A percentile compares a stretch with the other conserved stretches of the same genome.
phyloP scores from a whole-genome alignment of 2,888 invertebrate genomes.

The Acleris holmiana region DNA sequence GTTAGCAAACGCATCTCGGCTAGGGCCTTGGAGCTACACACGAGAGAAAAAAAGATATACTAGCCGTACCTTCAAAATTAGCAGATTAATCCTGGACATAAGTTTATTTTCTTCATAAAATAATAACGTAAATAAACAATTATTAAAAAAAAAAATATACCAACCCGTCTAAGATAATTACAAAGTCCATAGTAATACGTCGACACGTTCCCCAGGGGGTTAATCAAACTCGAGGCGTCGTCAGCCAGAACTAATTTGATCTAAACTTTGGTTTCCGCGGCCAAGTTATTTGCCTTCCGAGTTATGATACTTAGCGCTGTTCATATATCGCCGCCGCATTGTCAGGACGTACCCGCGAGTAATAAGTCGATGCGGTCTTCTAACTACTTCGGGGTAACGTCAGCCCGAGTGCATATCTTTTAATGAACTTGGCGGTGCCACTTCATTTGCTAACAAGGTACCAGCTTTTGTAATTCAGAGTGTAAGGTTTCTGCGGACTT shows the following conservation, averaged over 20 bases:
- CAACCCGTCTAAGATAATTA: constrained; percentile 26
- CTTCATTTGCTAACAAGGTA: constrained; percentile 27
- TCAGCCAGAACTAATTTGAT: constrained; percentile 76
- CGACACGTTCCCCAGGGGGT: constrained; percentile 51
- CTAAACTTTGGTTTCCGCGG: constrained; percentile 66
- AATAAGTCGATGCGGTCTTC: constrained; percentile 49
- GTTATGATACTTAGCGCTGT: constrained; percentile 65
- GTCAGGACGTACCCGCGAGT: constrained; percentile 44
- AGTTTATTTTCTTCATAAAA: too few species aligned
- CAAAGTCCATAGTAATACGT: constrained; percentile 34
- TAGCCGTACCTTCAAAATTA: too few species aligned
- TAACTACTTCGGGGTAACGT: constrained; percentile 42
- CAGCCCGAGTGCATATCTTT: constrained; percentile 28
- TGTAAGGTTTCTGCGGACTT: too few species aligned
- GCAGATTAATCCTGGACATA: too few species aligned
- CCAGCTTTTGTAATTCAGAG: too few species aligned
- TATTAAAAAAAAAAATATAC: constrained; percentile 7
- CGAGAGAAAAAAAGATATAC: too few species aligned
- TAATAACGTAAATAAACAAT: background rate
- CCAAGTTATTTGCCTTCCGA: constrained; percentile 68
- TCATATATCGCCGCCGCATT: constrained; percentile 54
- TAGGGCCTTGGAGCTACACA: too few species aligned
- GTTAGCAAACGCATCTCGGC: too few species aligned
- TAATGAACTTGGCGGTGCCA: constrained; percentile 30
- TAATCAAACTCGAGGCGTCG: constrained; percentile 71